Evolutionary conservation across 1,140 invertebrate genomes (phyloP).

Genomic region (Apis laboriosa): DNA sequence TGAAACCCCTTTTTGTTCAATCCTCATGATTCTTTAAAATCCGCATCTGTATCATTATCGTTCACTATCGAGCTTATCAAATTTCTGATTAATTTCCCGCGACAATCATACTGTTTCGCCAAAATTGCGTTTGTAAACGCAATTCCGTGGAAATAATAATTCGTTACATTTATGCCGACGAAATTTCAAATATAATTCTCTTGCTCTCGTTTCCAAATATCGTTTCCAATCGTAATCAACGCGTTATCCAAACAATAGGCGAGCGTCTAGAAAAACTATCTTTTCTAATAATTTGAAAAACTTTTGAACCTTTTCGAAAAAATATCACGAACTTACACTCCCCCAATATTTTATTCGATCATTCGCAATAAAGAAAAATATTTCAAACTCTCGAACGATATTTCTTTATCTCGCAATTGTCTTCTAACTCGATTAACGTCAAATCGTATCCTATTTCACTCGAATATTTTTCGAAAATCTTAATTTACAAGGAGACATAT

Average conservation of each 20-base stretch:
- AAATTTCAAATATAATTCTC: conserved; percentile 8
- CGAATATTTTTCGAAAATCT: no score
- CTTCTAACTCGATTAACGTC: no score
- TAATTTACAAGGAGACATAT: no score
- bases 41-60: background rate
- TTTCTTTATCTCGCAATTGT: no score
- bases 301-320: background rate
- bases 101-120: background rate
- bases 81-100: background rate
- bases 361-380: no score
- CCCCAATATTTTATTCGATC: no score
- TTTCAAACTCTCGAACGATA: no score
- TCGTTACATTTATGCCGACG: conserved; percentile 11
- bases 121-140: conserved; percentile 22
- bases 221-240: background rate
- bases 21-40: background rate
- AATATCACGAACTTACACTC: no score
- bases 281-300: background rate
- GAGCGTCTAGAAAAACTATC: background rate
- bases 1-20: background rate
- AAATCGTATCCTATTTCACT: no score
- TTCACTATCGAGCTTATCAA: background rate
- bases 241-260: background rate
- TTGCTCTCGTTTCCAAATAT: background rate
- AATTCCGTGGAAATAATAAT: conserved; percentile 3